Conservation (phyloP, 2,888 invertebrate species). For the Melitaea athalia region DNA sequence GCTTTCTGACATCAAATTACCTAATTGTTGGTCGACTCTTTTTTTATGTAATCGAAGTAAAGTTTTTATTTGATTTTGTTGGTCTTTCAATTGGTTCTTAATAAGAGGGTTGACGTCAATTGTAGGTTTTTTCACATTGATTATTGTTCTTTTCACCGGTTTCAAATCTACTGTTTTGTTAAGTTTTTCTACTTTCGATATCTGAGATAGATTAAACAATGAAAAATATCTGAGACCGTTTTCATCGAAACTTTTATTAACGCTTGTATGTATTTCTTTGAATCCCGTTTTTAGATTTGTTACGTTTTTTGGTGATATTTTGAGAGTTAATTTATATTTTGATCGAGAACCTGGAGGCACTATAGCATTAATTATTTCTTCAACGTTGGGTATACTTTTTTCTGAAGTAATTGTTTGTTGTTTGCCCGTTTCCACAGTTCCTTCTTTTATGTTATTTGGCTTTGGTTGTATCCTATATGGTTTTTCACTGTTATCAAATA, state of each 20-base stretch:
- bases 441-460: constrained; percentile 18
- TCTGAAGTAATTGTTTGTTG: constrained; percentile 7
- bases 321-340: constrained; percentile 66
- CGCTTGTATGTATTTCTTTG: constrained; percentile 70
- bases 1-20: constrained; percentile 56
- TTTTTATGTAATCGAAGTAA: constrained; percentile 57
- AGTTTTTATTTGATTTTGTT: constrained; percentile 52
- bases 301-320: constrained; percentile 64
- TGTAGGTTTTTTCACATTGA: not conserved
- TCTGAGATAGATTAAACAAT: constrained; percentile 66
- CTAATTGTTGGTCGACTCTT: constrained; percentile 57
- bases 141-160: not conserved
- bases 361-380: constrained; percentile 52
- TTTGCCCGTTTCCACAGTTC: constrained; percentile 31
- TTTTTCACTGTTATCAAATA: constrained; percentile 12
- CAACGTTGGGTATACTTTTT: constrained; percentile 40
- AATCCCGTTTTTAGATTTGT: constrained; percentile 55
- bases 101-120: constrained; percentile 22
- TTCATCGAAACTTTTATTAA: constrained; percentile 69
- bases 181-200: constrained; percentile 62
- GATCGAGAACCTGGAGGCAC: constrained; percentile 42
- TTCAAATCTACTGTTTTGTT: constrained; percentile 39
- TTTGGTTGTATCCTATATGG: constrained; percentile 31
- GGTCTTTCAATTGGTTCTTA: constrained; percentile 43
- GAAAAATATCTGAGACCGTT: constrained; percentile 64